Evolutionary conservation across 2,888 invertebrate species (phyloP).

Genomic region (Drosophila rellima): DNA sequence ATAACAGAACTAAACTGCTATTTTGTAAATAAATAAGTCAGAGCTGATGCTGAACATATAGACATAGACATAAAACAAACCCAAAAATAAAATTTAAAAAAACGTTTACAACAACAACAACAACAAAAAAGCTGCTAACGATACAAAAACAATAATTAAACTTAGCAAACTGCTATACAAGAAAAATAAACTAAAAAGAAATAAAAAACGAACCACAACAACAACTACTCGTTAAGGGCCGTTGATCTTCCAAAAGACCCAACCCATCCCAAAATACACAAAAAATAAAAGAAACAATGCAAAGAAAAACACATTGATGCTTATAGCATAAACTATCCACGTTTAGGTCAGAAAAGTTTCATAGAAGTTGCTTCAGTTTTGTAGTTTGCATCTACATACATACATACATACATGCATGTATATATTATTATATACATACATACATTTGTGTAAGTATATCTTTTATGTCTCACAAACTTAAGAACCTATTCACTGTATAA

Average conservation of each 20-base stretch:
- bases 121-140: constrained; percentile 69
- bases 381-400: constrained; percentile 38
- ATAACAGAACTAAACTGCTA: constrained; percentile 69
- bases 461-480: constrained; percentile 47
- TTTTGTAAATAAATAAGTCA: constrained; percentile 77
- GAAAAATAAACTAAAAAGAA: constrained; percentile 26
- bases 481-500: constrained; percentile 38
- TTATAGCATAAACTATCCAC: constrained; percentile 35
- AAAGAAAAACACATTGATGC: constrained; percentile 21
- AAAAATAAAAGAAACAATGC: background rate
- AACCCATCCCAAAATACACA: constrained; percentile 2
- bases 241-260: constrained; percentile 57
- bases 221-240: constrained; percentile 28
- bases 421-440: constrained; percentile 11
- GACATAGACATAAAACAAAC: constrained; percentile 61
- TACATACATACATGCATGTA: constrained; percentile 4
- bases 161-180: constrained; percentile 69
- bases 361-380: constrained; percentile 52
- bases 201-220: constrained; percentile 20
- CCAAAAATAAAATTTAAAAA: constrained; percentile 39
- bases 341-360: constrained; percentile 23
- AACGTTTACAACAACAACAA: constrained; percentile 50
- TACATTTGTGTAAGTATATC: constrained; percentile 20
- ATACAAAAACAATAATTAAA: constrained; percentile 81
- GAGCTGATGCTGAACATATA: constrained; percentile 74